Evolutionary conservation across 1,140 invertebrate species (phyloP).

Genomic region (Homarus americanus): DNA sequence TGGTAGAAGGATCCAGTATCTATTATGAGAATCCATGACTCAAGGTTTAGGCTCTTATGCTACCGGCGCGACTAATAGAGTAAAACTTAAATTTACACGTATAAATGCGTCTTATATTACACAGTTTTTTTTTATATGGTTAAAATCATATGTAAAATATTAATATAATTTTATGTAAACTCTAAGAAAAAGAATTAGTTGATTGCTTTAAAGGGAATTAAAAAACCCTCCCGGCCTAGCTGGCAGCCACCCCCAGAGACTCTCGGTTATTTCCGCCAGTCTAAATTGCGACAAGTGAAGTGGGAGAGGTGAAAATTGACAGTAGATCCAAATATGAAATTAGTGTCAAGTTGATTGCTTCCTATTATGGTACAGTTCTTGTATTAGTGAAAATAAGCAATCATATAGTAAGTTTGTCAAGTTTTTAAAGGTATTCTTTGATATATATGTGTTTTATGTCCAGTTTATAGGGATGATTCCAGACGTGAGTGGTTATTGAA

Average conservation of each 20-base stretch:
- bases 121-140: background rate
- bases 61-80: conserved; percentile 11
- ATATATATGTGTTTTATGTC: background rate
- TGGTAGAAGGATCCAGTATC: background rate
- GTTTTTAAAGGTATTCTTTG: background rate
- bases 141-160: background rate
- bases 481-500: conserved; percentile 32
- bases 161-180: background rate
- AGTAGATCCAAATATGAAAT: conserved; percentile 16
- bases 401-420: conserved; percentile 8
- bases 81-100: background rate
- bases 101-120: background rate
- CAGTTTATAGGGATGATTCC: background rate
- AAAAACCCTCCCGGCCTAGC: background rate
- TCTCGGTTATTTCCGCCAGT: conserved; percentile 14
- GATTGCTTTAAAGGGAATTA: background rate
- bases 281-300: conserved; percentile 30
- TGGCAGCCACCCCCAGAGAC: background rate
- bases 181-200: background rate
- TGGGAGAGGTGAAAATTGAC: conserved; percentile 40
- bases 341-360: background rate
- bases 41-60: background rate
- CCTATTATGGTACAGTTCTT: conserved; percentile 10
- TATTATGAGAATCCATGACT: conserved; percentile 15
- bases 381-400: background rate